phyloP scores from a whole-genome alignment of 1,140 invertebrate genomes.

The Panagrolaimus sp. region DNA sequence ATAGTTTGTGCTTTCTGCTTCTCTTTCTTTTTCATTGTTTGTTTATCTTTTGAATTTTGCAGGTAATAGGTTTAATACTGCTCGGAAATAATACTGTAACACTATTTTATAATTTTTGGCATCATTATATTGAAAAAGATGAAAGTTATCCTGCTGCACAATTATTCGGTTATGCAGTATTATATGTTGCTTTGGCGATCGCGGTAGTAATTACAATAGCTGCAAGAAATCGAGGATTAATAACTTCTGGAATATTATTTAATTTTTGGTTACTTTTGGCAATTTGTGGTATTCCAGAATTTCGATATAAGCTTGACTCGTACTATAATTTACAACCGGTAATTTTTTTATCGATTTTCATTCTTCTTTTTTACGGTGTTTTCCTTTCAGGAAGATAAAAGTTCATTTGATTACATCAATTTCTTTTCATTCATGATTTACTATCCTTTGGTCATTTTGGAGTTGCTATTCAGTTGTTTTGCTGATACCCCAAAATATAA shows the following conservation, averaged over 20 bases:
- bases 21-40: neutral
- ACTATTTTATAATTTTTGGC: neutral
- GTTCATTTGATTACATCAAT: no score
- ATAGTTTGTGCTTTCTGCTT: constrained; percentile 2
- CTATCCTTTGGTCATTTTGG: constrained; percentile 69
- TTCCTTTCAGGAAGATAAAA: neutral
- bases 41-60: neutral
- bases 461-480: constrained; percentile 69
- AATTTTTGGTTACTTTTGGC: constrained; percentile 76
- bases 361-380: constrained; percentile 20
- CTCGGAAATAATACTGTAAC: constrained; percentile 1
- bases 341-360: constrained; percentile 56
- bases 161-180: constrained; percentile 32
- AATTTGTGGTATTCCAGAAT: constrained; percentile 70
- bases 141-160: neutral
- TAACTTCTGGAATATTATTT: constrained; percentile 79
- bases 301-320: constrained; percentile 65
- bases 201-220: constrained; percentile 69
- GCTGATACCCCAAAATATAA: constrained; percentile 65
- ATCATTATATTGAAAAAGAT: no score
- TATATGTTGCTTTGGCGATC: constrained; percentile 66
- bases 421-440: constrained; percentile 69
- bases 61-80: neutral
- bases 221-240: constrained; percentile 75
- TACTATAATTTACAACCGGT: constrained; percentile 30